A percentile compares a stretch with the other conserved stretches of the same genome.
Evolutionary conservation across 2,113 vertebrate species (phyloP).

Genomic region (Carettochelys insculpta): DNA sequence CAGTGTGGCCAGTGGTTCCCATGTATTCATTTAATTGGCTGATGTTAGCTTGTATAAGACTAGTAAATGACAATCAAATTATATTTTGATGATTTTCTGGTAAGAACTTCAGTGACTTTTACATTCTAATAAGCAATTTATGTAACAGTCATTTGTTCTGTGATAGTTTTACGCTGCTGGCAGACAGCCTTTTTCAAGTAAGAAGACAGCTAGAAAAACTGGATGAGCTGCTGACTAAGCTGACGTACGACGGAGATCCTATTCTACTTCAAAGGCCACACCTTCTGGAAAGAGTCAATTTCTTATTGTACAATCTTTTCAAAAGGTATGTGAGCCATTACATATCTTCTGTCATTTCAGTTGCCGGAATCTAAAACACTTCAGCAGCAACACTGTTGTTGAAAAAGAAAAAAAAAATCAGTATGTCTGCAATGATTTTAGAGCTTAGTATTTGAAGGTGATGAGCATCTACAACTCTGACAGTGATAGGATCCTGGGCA

Average conservation of each 20-base stretch:
- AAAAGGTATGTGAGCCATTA: constrained; percentile 83
- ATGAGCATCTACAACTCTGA: neutral
- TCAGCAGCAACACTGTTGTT: neutral
- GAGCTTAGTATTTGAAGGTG: neutral
- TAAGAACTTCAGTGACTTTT: neutral
- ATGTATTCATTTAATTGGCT: neutral
- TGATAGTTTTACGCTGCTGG: constrained; percentile 88
- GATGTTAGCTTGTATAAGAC: neutral
- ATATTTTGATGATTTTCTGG: neutral
- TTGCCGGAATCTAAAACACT: neutral
- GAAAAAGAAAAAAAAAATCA: too few relatives aligned
- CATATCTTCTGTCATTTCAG: neutral
- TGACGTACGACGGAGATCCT: constrained; percentile 94
- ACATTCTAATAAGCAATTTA: rapidly evolving
- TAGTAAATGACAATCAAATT: neutral
- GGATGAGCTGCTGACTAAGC: constrained; percentile 89
- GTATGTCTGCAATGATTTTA: neutral
- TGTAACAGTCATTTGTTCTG: neutral
- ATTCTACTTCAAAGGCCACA: constrained; percentile 89
- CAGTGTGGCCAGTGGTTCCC: neutral
- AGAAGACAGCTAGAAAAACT: constrained; percentile 94
- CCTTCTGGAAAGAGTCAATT: constrained; percentile 90
- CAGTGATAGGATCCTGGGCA: neutral
- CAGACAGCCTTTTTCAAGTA: constrained; percentile 97
- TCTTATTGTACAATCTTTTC: constrained; percentile 91